A percentile compares a stretch with the other conserved stretches of the same genome.
phyloP scores from a whole-genome alignment of 37 sponge, comb jelly and placozoan species.

The Aphrocallistes beatrix region DNA sequence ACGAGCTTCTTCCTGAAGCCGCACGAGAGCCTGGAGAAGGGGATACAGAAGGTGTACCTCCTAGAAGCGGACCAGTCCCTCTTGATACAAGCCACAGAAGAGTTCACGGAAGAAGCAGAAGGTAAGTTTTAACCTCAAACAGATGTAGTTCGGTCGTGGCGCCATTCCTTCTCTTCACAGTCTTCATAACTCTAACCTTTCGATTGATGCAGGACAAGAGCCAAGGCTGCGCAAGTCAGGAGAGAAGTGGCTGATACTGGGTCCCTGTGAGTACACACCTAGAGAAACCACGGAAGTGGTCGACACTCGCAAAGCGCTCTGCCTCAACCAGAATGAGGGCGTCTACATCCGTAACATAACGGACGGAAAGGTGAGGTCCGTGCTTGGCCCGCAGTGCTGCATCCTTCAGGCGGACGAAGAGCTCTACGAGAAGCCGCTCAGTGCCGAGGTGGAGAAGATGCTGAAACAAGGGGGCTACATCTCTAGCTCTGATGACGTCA shows the following conservation, averaged over 20 bases:
- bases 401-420: constrained; percentile 65
- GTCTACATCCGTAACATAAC: constrained; percentile 64
- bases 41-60: constrained; percentile 53
- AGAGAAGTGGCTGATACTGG: constrained; percentile 80
- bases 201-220: neutral
- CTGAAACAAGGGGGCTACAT: constrained; percentile 41
- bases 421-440: constrained; percentile 53
- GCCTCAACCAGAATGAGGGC: constrained; percentile 83
- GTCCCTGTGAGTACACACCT: constrained; percentile 72
- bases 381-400: constrained; percentile 75
- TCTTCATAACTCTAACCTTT: neutral
- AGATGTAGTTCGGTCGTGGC: too few species aligned
- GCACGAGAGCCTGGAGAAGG: constrained; percentile 62
- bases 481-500: constrained; percentile 23
- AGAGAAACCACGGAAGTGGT: neutral
- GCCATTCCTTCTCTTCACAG: neutral
- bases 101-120: constrained; percentile 45
- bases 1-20: constrained; percentile 66
- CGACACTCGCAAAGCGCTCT: constrained; percentile 57
- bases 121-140: too few species aligned
- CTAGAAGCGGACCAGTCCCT: constrained; percentile 82
- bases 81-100: constrained; percentile 58
- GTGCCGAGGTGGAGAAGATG: constrained; percentile 59
- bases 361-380: constrained; percentile 55
- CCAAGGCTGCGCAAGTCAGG: constrained; percentile 45